Base-by-base conservation (phyloP, 2,888 invertebrate species). In the Cynaeus angustus region DNA sequence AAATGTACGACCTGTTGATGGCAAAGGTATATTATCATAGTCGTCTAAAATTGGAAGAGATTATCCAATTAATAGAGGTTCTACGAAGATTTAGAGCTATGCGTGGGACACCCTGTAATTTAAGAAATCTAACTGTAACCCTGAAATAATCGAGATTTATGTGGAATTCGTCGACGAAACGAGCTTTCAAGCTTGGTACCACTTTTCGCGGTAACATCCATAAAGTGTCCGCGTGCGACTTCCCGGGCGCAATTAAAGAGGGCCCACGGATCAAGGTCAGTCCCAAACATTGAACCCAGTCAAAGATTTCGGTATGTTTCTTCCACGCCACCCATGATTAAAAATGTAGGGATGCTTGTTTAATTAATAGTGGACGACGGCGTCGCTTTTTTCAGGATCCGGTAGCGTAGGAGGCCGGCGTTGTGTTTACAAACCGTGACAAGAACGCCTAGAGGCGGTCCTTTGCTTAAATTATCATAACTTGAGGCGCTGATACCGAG, bases 381-480 rank as follows among this genome's bases (percentile, higher is more conserved):
- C 21, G 21, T 21, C 21, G 21, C 21, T 21, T 21, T 21, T 21
- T 21, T 21, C 9, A 14, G 52, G 55, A 68, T 68, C 56, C 68
- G 52, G 68, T 68, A 68, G 68, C 68, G 68, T 68, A 72, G 68
- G 72, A 73, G 75, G 75, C 66, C 71, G 75, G 75, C 64, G 56
- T 66, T 67, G 58, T 71, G 69, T 66, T 74, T 72, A 69, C 64
- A 65, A 71, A 73, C 71, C 76, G 72, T 75, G 74, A 76, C 75
- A 72, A 73, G 69, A 72, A 74, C 76, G 74, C 76, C 76, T 68
- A 75, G 70, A 52, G 76, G 75, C 74, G 73, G 72, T 69, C 48
- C 73, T 69, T 62, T 26, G 45, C 70, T 62, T 41, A 52, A 68
- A 53, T 53, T 68, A 55, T 64, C 55, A 48, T 62, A 55, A 64